Conservation (phyloP, 2,797 vertebrate species). For the Notoglanidium macrostoma region DNA sequence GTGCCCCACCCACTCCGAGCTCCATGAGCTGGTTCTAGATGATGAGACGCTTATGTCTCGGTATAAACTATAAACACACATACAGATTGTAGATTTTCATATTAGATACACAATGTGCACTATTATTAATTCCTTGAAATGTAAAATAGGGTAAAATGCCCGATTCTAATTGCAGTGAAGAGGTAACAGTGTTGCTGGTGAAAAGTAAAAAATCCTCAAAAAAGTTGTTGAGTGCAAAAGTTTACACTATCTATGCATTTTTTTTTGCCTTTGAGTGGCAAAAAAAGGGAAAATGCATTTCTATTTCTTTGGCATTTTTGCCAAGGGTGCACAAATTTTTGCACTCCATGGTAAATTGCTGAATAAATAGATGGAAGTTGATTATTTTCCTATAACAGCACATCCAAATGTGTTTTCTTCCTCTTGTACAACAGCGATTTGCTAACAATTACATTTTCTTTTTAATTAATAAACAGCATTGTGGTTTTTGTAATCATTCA, state of each 20-base stretch:
- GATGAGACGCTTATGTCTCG: not conserved
- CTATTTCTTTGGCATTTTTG: not conserved
- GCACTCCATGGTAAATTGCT: not conserved
- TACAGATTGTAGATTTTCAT: not conserved
- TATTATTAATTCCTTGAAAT: not conserved
- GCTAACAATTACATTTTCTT: not conserved
- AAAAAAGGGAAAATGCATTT: not conserved
- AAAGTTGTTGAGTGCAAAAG: not conserved
- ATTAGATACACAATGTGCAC: not conserved
- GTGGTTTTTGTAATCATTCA: not conserved
- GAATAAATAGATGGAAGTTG: not conserved
- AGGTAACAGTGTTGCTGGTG: not conserved
- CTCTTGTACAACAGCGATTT: not conserved
- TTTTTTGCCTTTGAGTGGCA: not conserved
- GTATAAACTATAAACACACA: not conserved
- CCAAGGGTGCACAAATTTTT: not conserved
- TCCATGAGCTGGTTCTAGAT: not conserved
- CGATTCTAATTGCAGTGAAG: not conserved
- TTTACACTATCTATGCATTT: not conserved
- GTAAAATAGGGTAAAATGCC: not conserved
- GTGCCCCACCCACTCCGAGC: not conserved
- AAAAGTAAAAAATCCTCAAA: not conserved
- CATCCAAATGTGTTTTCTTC: not conserved
- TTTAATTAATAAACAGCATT: not conserved
- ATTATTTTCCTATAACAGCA: not conserved